Percentiles rank a stretch among this genome's conserved stretches.
These are phyloP conservation scores for Astyanax mexicanus DNA, from an alignment of 2,797 vertebrate species.

Conservation along the genomic window DNA sequence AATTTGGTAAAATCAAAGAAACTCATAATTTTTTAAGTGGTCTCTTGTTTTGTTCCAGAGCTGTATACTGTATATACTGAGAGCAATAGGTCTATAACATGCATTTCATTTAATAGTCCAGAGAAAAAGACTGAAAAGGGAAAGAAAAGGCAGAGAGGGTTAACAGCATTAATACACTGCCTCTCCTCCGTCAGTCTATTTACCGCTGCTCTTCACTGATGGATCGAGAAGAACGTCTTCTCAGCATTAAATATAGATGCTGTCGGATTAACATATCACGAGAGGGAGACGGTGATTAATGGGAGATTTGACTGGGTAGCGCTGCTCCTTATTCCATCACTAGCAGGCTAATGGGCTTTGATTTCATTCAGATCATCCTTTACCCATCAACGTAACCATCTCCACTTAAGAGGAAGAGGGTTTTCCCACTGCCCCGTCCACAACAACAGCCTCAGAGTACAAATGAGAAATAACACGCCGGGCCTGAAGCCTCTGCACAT, in stretches of 20 bases:
- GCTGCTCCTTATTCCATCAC: slow-evolving; percentile 61
- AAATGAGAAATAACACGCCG: slow-evolving; percentile 29
- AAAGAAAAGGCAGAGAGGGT: not conserved
- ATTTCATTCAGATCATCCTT: slow-evolving; percentile 60
- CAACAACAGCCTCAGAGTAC: slow-evolving; percentile 1
- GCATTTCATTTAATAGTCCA: slow-evolving; percentile 40
- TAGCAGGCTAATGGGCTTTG: slow-evolving; percentile 64
- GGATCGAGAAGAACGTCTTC: slow-evolving; percentile 50
- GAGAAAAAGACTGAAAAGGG: slow-evolving; percentile 9
- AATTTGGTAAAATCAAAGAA: too few species aligned
- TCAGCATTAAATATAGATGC: slow-evolving; percentile 66
- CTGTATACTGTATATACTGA: too few species aligned
- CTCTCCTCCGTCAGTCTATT: slow-evolving; percentile 56
- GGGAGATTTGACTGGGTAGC: slow-evolving; percentile 60
- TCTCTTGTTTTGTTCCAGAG: too few species aligned
- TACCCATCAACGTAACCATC: slow-evolving; percentile 53
- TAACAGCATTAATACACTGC: slow-evolving; percentile 43
- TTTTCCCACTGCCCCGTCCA: slow-evolving; percentile 16
- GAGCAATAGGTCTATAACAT: too few species aligned
- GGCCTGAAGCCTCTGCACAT: not conserved
- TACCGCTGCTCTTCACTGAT: slow-evolving; percentile 52
- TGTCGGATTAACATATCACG: slow-evolving; percentile 59
- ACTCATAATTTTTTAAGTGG: too few species aligned
- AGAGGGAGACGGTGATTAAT: slow-evolving; percentile 63
- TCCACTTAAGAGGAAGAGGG: slow-evolving; percentile 32